Evolutionary conservation across 2,797 vertebrate species (phyloP).

Genomic region (Capromys pilorides): DNA sequence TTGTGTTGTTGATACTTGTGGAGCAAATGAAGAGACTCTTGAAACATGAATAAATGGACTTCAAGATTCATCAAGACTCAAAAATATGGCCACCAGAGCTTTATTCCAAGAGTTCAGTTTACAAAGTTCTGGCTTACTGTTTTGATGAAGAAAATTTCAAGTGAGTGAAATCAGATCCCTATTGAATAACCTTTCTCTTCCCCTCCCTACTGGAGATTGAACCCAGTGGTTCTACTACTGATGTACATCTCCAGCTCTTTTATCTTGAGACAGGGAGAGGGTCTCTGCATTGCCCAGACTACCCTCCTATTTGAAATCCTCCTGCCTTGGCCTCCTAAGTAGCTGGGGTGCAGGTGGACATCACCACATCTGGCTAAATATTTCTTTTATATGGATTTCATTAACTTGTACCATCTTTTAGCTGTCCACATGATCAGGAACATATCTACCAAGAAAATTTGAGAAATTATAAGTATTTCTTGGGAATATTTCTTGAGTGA

Average conservation of each 20-base stretch:
- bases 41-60: constrained; percentile 85
- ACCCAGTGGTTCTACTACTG: not conserved
- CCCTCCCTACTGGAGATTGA: not conserved
- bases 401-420: constrained; percentile 66
- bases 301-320: not conserved
- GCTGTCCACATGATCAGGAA: constrained; percentile 56
- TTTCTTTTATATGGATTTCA: constrained; percentile 63
- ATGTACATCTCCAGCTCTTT: not conserved
- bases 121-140: constrained; percentile 57
- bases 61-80: constrained; percentile 74
- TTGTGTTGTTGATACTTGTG: constrained; percentile 97
- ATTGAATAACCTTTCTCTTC: constrained; percentile 32
- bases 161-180: constrained; percentile 59
- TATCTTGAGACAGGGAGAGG: not conserved
- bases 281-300: not conserved
- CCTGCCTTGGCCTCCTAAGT: not conserved
- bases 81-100: constrained; percentile 74
- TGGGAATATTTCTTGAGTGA: constrained; percentile 67
- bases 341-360: not conserved
- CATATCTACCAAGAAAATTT: constrained; percentile 67
- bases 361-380: not conserved
- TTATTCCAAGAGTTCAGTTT: constrained; percentile 80
- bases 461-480: constrained; percentile 60
- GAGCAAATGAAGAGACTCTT: constrained; percentile 96
- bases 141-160: constrained; percentile 62